Conservation (phyloP, 2,888 invertebrate species). For the Priapulus caudatus region DNA sequence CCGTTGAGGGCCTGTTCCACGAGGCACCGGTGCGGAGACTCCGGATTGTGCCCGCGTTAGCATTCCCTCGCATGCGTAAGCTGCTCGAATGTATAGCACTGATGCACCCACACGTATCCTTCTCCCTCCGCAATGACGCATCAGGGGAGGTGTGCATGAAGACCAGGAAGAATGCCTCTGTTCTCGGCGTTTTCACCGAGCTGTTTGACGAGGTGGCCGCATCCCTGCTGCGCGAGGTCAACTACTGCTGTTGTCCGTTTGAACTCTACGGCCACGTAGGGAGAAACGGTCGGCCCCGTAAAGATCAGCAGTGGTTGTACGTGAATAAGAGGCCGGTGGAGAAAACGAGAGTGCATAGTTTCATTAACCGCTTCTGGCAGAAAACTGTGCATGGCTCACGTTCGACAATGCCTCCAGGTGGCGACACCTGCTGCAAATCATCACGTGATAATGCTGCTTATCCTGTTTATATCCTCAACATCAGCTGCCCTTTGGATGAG, state of each 20-base stretch:
- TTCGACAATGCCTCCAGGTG: no score
- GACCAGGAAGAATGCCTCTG: slow-evolving; percentile 46
- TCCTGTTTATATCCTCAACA: slow-evolving; percentile 46
- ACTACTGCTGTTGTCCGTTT: slow-evolving; percentile 40
- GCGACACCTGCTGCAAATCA: no score
- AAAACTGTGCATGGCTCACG: slow-evolving; percentile 18
- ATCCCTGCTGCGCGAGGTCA: slow-evolving; percentile 37
- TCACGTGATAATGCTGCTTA: slow-evolving; percentile 28
- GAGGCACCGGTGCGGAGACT: slow-evolving; percentile 51
- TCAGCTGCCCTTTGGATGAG: slow-evolving; percentile 43
- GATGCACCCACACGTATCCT: slow-evolving; percentile 49
- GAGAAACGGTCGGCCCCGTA: slow-evolving; percentile 41
- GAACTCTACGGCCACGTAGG: slow-evolving; percentile 48
- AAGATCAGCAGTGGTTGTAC: slow-evolving; percentile 50
- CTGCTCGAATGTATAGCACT: slow-evolving; percentile 52
- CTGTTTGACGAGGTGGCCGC: slow-evolving; percentile 41
- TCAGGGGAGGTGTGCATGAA: slow-evolving; percentile 48
- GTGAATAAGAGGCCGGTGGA: slow-evolving; percentile 50
- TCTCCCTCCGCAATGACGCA: slow-evolving; percentile 55
- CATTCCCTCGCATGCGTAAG: slow-evolving; percentile 49
- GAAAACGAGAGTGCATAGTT: slow-evolving; percentile 44
- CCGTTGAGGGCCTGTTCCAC: slow-evolving; percentile 52
- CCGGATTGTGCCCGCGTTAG: slow-evolving; percentile 43
- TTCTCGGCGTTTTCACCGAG: slow-evolving; percentile 44
- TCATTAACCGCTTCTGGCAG: slow-evolving; percentile 33